Conservation (phyloP, 1,140 invertebrate genomes). For the Melanaphis sacchari region DNA sequence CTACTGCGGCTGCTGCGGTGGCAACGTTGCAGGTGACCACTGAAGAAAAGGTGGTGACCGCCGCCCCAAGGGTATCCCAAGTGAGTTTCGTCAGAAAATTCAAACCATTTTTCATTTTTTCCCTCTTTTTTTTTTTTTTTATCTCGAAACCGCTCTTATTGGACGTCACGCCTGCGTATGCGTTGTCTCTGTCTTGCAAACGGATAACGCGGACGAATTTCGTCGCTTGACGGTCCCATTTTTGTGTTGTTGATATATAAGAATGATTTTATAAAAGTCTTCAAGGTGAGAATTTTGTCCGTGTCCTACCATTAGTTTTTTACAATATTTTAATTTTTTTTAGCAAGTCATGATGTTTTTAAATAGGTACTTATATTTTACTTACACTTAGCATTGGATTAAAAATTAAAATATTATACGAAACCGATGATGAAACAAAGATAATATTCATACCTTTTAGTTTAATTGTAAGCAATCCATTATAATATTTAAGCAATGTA, state of each 20-base stretch:
- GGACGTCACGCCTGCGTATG: not conserved
- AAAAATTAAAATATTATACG: too few species aligned
- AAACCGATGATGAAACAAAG: too few species aligned
- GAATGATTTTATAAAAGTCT: not conserved
- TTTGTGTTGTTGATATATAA: not conserved
- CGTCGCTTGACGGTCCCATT: not conserved
- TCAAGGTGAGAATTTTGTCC: not conserved
- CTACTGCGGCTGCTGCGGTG: not conserved
- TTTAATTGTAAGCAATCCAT: too few species aligned
- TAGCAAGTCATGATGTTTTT: not conserved
- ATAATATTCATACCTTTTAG: too few species aligned
- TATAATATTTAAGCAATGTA: not conserved
- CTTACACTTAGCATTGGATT: not conserved
- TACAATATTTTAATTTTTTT: not conserved
- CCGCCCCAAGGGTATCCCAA: not conserved
- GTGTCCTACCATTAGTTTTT: not conserved
- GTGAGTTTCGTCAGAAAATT: not conserved
- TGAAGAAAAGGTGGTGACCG: not conserved
- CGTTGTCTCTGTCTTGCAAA: not conserved
- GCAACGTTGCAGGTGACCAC: not conserved
- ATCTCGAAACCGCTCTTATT: not conserved
- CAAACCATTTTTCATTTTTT: not conserved
- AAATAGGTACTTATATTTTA: not conserved
- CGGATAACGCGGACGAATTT: not conserved
- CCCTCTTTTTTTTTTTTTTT: conserved; percentile 23